Evolutionary conservation across 2,888 invertebrate species (phyloP).

Genomic region (Drosophila macrospina): DNA sequence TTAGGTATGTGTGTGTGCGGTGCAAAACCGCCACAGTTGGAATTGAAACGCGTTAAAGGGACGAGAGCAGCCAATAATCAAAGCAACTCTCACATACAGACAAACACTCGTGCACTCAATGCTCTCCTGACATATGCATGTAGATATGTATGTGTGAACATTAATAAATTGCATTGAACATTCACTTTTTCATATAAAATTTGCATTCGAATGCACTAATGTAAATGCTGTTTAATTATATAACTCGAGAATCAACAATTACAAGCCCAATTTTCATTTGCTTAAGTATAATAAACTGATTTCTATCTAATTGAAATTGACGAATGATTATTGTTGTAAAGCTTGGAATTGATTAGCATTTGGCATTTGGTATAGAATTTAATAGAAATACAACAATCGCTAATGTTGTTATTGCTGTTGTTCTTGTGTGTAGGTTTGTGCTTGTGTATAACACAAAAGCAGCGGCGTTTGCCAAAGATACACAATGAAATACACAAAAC

Average conservation of each 20-base stretch:
- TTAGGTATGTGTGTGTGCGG: constrained; percentile 6
- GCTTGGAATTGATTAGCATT: constrained; percentile 36
- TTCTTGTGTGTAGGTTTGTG: constrained; percentile 26
- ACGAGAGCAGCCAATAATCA: constrained; percentile 45
- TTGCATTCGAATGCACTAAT: constrained; percentile 14
- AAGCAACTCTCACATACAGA: constrained; percentile 22
- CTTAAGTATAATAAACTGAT: constrained; percentile 5
- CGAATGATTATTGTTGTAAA: constrained; percentile 8
- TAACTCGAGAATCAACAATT: constrained; percentile 1
- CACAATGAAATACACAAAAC: constrained; percentile 41
- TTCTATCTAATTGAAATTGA: constrained; percentile 7
- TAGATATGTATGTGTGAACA: constrained; percentile 1
- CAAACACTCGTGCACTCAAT: background rate
- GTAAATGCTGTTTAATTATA: constrained; percentile 12
- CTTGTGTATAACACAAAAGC: constrained; percentile 56
- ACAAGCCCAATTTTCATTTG: constrained; percentile 3
- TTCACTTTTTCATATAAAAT: constrained; percentile 9
- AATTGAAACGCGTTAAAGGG: constrained; percentile 56
- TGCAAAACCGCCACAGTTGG: constrained; percentile 52
- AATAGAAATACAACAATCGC: constrained; percentile 37
- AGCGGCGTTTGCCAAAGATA: constrained; percentile 64
- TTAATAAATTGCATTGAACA: constrained; percentile 16
- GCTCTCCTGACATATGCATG: constrained; percentile 9
- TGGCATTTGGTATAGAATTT: constrained; percentile 29
- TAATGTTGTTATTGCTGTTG: constrained; percentile 10